Base-by-base conservation (phyloP, 2,797 vertebrate genomes). In the Sebastes vulpes region DNA sequence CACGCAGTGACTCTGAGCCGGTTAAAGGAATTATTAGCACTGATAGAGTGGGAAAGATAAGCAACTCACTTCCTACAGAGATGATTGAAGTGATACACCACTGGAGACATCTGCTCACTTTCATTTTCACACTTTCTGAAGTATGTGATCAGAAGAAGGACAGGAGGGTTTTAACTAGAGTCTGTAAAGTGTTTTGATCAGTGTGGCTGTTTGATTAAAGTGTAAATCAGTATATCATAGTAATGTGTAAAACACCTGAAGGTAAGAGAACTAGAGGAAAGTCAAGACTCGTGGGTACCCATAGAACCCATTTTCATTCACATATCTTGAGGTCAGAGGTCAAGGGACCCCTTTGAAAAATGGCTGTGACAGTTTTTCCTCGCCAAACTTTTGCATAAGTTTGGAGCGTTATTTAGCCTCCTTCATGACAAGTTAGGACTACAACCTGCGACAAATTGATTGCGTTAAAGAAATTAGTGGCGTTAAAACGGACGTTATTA, bases 21-120 rank as follows among this genome's bases (percentile, higher is more conserved):
- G 72, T 79, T 75, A 83, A 72, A 86, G 52, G 65, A 84, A 84
- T 90, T 76, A 92, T 90, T 86, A 87, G 65, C 71, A 42, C 65
- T 69, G 75, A 81, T 79, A 72, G 54, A 70, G 50, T 31, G 69
- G 63, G 75, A 70, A 77, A 66, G 71, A 84, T 87, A 74, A 89
- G 78, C 48, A 68, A 78, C 74, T 74, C 38, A 56, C 53, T 86
- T 82, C 69, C 75, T 74, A 42, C 54, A 69, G 70, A 53, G 57
- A 75, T 89, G 64, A 86, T 70, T 81, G 65, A 83, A 72, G 38
- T 26, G 63, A 76, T 65, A 52, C 59, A 72, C 52, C 29, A 26
- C 66, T 48, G 29, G 28, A 85, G 56, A 84, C 61, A 74, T 70
- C 50, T 59, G 46, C 18, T 85, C 46, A 32, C 26, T 67, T 79